These are phyloP conservation scores for Meriones unguiculatus DNA, from an alignment of 2,113 vertebrate species.

Conservation along the genomic window DNA sequence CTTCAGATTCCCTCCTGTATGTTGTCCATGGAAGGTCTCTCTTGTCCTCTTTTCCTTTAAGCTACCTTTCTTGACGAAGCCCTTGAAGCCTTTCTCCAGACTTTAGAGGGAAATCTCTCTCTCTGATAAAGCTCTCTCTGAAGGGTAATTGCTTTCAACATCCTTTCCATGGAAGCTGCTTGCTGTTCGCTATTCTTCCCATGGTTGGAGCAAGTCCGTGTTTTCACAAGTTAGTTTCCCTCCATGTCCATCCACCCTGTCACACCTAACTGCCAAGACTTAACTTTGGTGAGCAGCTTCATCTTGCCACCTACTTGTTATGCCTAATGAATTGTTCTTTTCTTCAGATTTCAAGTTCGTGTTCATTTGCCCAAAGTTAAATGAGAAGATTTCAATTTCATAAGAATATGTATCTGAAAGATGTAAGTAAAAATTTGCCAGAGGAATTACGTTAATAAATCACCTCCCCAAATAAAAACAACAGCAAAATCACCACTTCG, in stretches of 20 bases:
- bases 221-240: not conserved
- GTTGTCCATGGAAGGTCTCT: no score
- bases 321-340: not conserved
- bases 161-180: not conserved
- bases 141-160: not conserved
- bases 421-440: not conserved
- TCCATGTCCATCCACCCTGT: not conserved
- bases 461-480: not conserved
- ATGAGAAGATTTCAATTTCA: not conserved
- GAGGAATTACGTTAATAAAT: not conserved
- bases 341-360: not conserved
- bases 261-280: not conserved
- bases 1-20: not conserved
- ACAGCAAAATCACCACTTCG: not conserved
- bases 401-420: not conserved
- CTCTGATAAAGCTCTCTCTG: not conserved
- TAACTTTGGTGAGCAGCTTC: not conserved
- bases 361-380: not conserved
- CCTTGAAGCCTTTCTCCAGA: not conserved
- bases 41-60: not conserved
- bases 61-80: not conserved
- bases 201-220: not conserved
- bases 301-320: slow-evolving; percentile 4
- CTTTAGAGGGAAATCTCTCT: not conserved
- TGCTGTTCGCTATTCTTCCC: no score